Conservation (phyloP, 2,797 vertebrate species). For the Hipposideros larvatus region DNA sequence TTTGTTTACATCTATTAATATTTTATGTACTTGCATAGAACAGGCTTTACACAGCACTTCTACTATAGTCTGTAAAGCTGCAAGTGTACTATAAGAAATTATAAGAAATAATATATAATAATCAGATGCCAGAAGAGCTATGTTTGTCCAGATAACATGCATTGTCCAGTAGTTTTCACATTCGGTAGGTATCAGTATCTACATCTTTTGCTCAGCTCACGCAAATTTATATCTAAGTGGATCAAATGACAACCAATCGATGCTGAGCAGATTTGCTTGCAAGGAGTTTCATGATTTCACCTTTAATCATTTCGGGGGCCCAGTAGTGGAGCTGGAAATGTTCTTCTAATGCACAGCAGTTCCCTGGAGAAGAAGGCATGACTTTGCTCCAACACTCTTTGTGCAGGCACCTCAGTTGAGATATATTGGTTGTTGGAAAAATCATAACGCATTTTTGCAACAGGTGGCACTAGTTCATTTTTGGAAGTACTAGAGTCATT, state of each 20-base stretch:
- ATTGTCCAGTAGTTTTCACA: neutral
- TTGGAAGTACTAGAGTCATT: no score
- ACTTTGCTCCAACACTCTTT: neutral
- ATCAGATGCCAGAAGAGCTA: neutral
- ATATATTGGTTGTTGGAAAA: no score
- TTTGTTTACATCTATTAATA: constrained; percentile 58
- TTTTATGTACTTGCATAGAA: constrained; percentile 58
- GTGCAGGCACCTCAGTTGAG: neutral
- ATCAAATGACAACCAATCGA: neutral
- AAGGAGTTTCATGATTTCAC: neutral
- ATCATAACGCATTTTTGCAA: no score
- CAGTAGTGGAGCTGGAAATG: neutral
- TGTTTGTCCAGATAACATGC: neutral
- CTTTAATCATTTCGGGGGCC: neutral
- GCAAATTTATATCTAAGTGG: neutral
- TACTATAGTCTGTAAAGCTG: constrained; percentile 49
- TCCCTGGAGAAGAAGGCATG: neutral
- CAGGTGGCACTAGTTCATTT: no score
- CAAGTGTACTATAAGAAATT: neutral
- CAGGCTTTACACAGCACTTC: constrained; percentile 75
- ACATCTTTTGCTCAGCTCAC: neutral
- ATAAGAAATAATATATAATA: neutral
- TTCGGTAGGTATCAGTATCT: neutral
- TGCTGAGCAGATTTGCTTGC: neutral
- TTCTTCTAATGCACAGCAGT: neutral